Evolutionary conservation across 2,888 invertebrate species (phyloP), one percentile per base, ranked within the genome.

Genomic region (Eilema sororculum): DNA sequence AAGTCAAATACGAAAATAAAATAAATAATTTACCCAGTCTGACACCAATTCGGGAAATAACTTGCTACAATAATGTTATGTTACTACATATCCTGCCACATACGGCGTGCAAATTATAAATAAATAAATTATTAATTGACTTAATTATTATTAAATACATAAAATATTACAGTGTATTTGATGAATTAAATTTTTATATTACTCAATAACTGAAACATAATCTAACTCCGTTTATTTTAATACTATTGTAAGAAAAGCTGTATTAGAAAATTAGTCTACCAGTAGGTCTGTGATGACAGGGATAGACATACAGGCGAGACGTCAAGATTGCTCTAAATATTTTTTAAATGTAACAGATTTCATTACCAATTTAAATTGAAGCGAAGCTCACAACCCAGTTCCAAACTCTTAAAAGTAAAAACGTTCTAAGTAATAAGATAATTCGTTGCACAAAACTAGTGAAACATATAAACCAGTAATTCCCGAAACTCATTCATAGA

Each of bases 401-500:
- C 20, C 10, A 8, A 13, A 58, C 25, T 25, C 0, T 58, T n/a
- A 25, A 61, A n/a, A 68, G 56, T 25, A 56, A n/a, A 22, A 62
- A 33, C 22, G 30, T 62, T 13, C 37, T 13, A 37, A n/a, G 8
- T 62, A 57, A 6, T 65, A 13, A 58, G 16, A 63, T 58, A 68
- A 69, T 61, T 66, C 52, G 28, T 83, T 84, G 85, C 78, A 79
- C 78, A 80, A 82, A 80, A 77, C 73, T 76, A 71, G 73, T 70
- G 80, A 81, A 81, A 71, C 79, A 75, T 70, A 67, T 78, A 61
- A 81, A 71, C 77, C 67, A 73, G 77, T 89, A 88, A 91, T 89
- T 90, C 89, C 84, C 80, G 69, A 90, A 90, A 87, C 85, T 87
- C 90, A 94, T 94, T 94, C 93, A 93, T 91, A 88, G 88, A 90